Evolutionary conservation across 2,113 vertebrate species (phyloP), one percentile per base, ranked within the genome.

Genomic region (Octodon degus): DNA sequence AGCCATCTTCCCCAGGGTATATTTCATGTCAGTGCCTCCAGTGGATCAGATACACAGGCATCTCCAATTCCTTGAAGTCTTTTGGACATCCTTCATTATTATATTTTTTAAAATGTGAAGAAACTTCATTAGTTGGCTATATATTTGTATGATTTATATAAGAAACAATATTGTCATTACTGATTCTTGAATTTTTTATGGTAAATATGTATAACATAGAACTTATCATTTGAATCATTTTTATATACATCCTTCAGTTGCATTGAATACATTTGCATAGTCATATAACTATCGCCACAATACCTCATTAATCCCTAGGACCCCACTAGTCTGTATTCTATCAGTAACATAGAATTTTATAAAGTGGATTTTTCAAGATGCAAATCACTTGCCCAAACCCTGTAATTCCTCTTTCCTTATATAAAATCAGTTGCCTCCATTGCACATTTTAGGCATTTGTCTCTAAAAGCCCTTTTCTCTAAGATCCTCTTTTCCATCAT

Each of bases 21-120:
- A 27, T 43, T 91, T 86, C 89, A 34, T 13, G 1, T 1, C 3
- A 40, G n/a, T 1, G 24, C 17, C 77, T 86, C 5, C 24, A 79
- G 8, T 13, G 5, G 67, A 86, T 37, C 2, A 24, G 30, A 65
- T 17, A 17, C 10, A 72, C 40, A n/a, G 0, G 0, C 2, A 14
- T 30, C n/a, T 89, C 30, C 4, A 25, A 2, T 82, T 86, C 10
- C 79, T 58, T 74, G 47, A 83, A 16, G 53, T 58, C 40, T 55
- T 95, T 70, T 22, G 60, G 62, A 47, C n/a, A 68, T 50, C 53
- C 30, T 40, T 93, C 2, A 11, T 53, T 22, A 87, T 74, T 10
- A 1, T 67, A n/a, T 60, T 76, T 50, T 47, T 47, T 32, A 17
- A 83, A 91, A 67, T 13, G 0, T 53, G 40, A 24, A 88, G 30